Evolutionary conservation across 1,140 invertebrate species (phyloP), one percentile per base, ranked within the genome.

Genomic region (Thaumatotibia leucotreta): DNA sequence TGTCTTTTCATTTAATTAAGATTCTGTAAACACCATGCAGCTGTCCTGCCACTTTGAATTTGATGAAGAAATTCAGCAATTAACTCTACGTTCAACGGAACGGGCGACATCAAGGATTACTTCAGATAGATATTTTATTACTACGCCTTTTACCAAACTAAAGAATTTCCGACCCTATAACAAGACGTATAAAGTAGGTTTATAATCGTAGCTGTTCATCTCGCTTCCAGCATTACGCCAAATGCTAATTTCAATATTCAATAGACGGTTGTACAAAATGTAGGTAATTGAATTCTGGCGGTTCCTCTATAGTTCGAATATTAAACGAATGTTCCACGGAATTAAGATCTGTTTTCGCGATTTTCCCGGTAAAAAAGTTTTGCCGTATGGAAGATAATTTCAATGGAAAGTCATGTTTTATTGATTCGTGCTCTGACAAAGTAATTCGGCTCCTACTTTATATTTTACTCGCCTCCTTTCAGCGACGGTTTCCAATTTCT

Each of bases 171-270:
- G 24, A 2, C 14, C 14, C 23, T 58, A 58, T 58, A 14, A n/a
- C 3, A 27, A 22, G 8, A 6, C 9, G 1, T 8, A 24, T 58
- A 58, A 58, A 24, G 52, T 14, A 0, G 3, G n/a, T 11, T 14
- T 24, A 24, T 17, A 2, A 23, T 23, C 22, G 24, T 27, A 8
- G 10, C 29, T 14, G 8, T 1, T 27, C 9, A 1, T 58, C 27
- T 27, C 52, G 11, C 29, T 58, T 27, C 23, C n/a, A 58, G 39
- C 39, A 45, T 45, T 45, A 45, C 17, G 6, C 39, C 11, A 20
- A 58, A 58, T 58, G 52, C 52, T 58, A 58, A 58, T 58, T 58
- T 58, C 24, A 58, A 58, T 58, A 58, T 58, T 58, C 52, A 31
- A 58, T 58, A 58, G 52, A 58, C 52, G 52, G 52, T 31, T 58